These are phyloP conservation scores for Pseudois nayaur DNA, from an alignment of 2,113 vertebrate genomes.

Conservation along the genomic window DNA sequence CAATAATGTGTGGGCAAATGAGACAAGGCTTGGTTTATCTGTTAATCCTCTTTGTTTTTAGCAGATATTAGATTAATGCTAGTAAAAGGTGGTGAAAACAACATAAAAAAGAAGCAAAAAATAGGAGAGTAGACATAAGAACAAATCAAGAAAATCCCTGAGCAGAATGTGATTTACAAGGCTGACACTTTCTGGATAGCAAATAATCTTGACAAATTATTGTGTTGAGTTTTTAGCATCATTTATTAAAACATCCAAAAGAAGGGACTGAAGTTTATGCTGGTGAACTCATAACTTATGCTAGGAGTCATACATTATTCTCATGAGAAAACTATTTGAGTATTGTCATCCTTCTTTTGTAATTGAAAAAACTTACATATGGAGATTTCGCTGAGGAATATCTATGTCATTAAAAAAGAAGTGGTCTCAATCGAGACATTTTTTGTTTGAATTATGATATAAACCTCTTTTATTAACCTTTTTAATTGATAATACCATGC, in stretches of 20 bases:
- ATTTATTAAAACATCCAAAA: slow-evolving; percentile 11
- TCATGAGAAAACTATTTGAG: background rate
- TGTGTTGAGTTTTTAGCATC: background rate
- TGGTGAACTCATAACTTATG: background rate
- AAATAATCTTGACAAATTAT: background rate
- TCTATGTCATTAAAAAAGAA: background rate
- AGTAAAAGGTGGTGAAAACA: background rate
- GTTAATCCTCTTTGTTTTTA: background rate
- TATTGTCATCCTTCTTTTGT: background rate
- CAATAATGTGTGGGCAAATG: background rate
- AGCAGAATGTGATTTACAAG: background rate
- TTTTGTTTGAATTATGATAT: background rate
- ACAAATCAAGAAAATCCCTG: background rate
- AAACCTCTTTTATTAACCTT: background rate
- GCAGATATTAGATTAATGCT: background rate
- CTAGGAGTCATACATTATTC: background rate
- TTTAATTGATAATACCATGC: background rate
- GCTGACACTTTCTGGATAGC: background rate
- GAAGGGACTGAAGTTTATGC: background rate
- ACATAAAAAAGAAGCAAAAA: background rate
- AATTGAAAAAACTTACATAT: background rate
- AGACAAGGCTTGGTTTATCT: background rate
- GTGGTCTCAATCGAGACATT: background rate
- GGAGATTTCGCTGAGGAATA: background rate
- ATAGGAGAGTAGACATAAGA: background rate